These are phyloP conservation scores for Pithys albifrons DNA, from an alignment of 2,113 vertebrate species.

Conservation along the genomic window DNA sequence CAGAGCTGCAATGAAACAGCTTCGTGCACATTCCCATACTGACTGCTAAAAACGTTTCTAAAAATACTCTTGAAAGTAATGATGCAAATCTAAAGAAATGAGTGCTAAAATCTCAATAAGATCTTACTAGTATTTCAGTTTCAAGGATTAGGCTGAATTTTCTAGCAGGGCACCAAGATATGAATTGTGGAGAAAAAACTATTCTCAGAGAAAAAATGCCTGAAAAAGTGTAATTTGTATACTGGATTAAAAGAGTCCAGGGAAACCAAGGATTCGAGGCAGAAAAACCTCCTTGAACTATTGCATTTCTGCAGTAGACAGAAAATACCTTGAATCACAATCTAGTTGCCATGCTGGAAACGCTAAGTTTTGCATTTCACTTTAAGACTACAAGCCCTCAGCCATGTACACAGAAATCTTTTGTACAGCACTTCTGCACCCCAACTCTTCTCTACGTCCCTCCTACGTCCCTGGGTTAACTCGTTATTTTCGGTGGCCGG, in stretches of 20 bases:
- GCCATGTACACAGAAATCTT: constrained; percentile 62
- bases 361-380: constrained; percentile 60
- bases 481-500: constrained; percentile 50
- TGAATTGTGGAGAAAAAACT: not conserved
- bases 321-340: constrained; percentile 58
- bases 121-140: not conserved
- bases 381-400: constrained; percentile 57
- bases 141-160: not conserved
- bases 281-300: not conserved
- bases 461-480: constrained; percentile 62
- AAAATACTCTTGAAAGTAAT: not conserved
- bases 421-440: constrained; percentile 65
- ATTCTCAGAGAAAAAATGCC: not conserved
- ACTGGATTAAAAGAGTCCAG: not conserved
- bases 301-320: not conserved
- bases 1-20: constrained; percentile 13
- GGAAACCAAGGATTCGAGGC: not conserved
- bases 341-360: constrained; percentile 56
- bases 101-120: not conserved
- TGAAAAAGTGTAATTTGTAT: not conserved
- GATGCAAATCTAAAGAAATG: not conserved
- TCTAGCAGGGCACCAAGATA: not conserved
- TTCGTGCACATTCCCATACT: constrained; percentile 31
- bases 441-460: constrained; percentile 60
- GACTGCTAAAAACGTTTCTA: not conserved